Conservation (phyloP, 2,888 invertebrate genomes). For the Cheilosia vulpina region DNA sequence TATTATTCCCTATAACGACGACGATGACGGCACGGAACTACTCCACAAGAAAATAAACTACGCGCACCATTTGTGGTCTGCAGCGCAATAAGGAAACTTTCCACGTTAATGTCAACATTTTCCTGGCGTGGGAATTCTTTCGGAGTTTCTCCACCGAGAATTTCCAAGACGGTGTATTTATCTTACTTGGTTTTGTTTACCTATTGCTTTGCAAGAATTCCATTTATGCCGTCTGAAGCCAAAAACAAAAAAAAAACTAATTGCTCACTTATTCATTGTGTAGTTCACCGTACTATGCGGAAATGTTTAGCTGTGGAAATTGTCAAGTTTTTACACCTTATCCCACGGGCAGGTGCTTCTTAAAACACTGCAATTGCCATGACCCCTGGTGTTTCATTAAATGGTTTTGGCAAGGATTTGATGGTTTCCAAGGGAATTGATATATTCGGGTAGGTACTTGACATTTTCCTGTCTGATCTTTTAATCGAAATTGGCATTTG, state of each 20-base stretch:
- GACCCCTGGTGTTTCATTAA: neutral
- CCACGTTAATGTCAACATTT: conserved; percentile 23
- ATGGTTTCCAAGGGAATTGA: neutral
- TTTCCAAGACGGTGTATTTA: conserved; percentile 5
- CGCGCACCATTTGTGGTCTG: conserved; percentile 30
- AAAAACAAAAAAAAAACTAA: neutral
- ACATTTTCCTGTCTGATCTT: too few relatives aligned
- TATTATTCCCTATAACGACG: neutral
- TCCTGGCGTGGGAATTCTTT: conserved; percentile 8
- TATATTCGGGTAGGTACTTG: too few relatives aligned
- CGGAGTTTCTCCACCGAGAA: conserved; percentile 2
- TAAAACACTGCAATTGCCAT: neutral
- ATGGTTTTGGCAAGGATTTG: neutral
- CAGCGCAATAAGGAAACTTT: conserved; percentile 35
- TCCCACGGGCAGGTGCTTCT: neutral
- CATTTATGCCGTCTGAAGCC: neutral
- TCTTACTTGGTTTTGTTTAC: conserved; percentile 13
- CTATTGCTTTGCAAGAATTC: conserved; percentile 14
- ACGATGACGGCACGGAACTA: neutral
- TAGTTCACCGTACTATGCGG: neutral
- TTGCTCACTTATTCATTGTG: conserved; percentile 1
- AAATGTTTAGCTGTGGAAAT: conserved; percentile 1
- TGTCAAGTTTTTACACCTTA: neutral
- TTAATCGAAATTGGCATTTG: too few relatives aligned
- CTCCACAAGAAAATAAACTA: conserved; percentile 13